Base-by-base conservation (phyloP, 1,140 invertebrate species). In the Teleogryllus occipitalis region DNA sequence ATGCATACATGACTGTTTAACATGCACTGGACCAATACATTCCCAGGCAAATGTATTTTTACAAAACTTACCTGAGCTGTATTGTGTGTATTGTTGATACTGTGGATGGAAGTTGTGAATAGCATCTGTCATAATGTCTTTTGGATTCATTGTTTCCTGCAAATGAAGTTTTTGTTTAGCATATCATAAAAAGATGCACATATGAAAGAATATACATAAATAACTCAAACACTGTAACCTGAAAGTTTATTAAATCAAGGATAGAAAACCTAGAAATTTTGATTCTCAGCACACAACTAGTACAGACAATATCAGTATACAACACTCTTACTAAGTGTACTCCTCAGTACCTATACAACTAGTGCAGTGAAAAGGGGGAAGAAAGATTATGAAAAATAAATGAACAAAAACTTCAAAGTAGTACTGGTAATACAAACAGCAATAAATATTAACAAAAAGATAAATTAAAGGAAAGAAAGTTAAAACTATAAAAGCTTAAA, bases 21-120 rank as follows among this genome's bases (percentile, higher is more conserved):
- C 54, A 65, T 65, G 54, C 54, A 3, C 10, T 14, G 18, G 54
- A 39, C 27, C 27, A 39, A 65, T 14, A 3, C 54, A 65, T 65
- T 65, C 54, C 22, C 27, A 78, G 73, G n/a, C 75, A 76, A 47
- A 46, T 47, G 47, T 8, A 77, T 27, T 12, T 49, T 46, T 21
- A 22, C 22, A 74, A 78, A 82, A 89, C 89, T 90, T 89, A 96
- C 95, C 93, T 86, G 95, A 95, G 88, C 95, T 96, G 86, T 98
- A 98, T 85, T 99, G 98, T 8, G 98, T 99, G 87, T 99, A 99
- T 86, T 99, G 98, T 87, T 99, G 97, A 88, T 99, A 99, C 84
- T 99, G 97, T 47, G 98, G 98, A 90, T 99, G 98, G 91, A 99
- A 99, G 89, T 99, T 99, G 88, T 99, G 98, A 87, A 99, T 99